Conservation (phyloP, 2,888 invertebrate species). For the Torymus auratus region DNA sequence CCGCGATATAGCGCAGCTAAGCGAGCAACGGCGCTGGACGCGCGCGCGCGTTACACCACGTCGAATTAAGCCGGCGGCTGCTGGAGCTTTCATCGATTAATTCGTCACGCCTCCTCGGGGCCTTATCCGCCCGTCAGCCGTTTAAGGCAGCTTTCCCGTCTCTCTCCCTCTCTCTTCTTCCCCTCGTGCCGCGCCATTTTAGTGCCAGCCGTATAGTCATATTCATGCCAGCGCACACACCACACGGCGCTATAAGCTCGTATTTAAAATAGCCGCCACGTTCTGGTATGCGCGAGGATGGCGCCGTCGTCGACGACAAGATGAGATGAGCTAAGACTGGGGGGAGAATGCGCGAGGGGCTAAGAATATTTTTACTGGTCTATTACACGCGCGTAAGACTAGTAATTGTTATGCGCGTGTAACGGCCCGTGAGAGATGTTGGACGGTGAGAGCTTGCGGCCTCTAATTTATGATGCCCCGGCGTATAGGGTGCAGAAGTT, state of each 20-base stretch:
- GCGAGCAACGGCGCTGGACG: not conserved
- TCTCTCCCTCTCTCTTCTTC: no score
- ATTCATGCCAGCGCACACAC: not conserved
- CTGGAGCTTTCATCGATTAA: conserved; percentile 35
- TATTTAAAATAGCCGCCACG: not conserved
- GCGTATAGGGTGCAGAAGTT: no score
- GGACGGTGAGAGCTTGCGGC: no score
- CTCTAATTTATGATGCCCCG: no score
- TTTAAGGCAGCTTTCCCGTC: not conserved
- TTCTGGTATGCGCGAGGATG: no score
- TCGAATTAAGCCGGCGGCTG: conserved; percentile 40
- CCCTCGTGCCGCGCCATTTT: not conserved
- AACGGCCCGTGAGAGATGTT: no score
- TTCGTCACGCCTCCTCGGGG: conserved; percentile 18
- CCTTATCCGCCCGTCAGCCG: conserved; percentile 14
- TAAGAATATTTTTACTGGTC: no score
- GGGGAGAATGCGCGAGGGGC: no score
- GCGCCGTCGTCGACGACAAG: no score
- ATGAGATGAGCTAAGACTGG: no score
- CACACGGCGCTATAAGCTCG: not conserved
- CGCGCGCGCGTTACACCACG: conserved; percentile 11
- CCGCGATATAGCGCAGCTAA: not conserved
- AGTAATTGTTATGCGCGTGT: no score
- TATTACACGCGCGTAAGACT: no score
- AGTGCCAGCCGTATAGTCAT: conserved; percentile 2